Evolutionary conservation across 2,113 vertebrate species (phyloP), one percentile per base, ranked within the genome.

Genomic region (Odontesthes bonariensis): DNA sequence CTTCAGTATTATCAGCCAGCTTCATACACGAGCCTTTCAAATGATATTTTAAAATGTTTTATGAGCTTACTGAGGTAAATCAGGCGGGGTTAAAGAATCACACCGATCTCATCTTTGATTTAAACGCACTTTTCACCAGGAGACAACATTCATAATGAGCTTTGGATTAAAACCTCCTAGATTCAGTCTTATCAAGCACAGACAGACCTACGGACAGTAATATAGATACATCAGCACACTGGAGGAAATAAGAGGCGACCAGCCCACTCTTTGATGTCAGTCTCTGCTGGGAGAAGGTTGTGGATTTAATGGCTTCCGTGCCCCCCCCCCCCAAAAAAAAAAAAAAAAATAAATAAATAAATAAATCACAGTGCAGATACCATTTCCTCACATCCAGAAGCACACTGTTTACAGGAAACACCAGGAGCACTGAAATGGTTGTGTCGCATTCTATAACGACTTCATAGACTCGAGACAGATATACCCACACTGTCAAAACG

Each of bases 201-300:
- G n/a, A 54, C 32, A 67, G 38, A 71, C 1, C 4, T 10, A 23
- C 61, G 22, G 52, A 71, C 65, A 73, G 62, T 62, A 73, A 69
- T 22, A 64, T 4, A 73, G 65, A 82, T 31, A 64, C 20, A 58
- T 6, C 35, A 14, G 75, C 32, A 33, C 62, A 68, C 20, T 6
- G 12, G 62, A 78, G 74, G 51, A 64, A 79, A 72, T 2, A 14
- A 4, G 62, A 67, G 16, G 23, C 56, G 42, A 60, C 63, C 32
- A 47, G 76, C 69, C 57, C 52, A 1, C 53, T 79, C 80, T 85
- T 69, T 83, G 83, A 84, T 72, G 82, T 62, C 20, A 16, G 35
- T 51, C 58, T 51, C 68, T 77, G 74, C 51, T 69, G 77, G 62
- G 61, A 66, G 64, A 13, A 32, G 76, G 69, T 82, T 77, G 55